Conservation (phyloP, 2,797 vertebrate genomes). For the Fringilla coelebs region DNA sequence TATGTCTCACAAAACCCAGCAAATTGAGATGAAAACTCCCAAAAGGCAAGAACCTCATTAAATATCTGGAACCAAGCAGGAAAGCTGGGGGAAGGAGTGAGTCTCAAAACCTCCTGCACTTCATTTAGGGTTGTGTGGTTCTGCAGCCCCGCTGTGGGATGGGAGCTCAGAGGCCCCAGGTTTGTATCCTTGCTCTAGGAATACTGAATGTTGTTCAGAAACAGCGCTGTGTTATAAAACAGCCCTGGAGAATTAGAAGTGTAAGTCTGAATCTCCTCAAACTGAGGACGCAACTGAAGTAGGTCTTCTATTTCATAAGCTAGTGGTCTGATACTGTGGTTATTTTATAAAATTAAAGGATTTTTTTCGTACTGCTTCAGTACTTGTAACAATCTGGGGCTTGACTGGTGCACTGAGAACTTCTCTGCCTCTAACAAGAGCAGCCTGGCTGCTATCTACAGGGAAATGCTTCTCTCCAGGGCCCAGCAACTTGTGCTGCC, state of each 20-base stretch:
- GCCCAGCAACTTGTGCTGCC: constrained; percentile 18
- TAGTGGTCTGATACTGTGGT: background rate
- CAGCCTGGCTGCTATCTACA: constrained; percentile 3
- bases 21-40: background rate
- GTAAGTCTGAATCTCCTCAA: background rate
- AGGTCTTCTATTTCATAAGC: constrained; percentile 29
- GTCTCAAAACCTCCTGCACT: background rate
- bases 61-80: background rate
- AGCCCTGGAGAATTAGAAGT: background rate
- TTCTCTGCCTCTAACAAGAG: constrained; percentile 23
- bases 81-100: background rate
- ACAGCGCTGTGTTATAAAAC: background rate
- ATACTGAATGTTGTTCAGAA: background rate
- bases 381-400: background rate
- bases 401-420: constrained; percentile 4
- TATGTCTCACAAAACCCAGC: background rate
- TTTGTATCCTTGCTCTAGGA: background rate
- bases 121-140: background rate
- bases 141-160: background rate
- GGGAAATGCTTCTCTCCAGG: constrained; percentile 30
- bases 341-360: constrained; percentile 23
- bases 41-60: background rate
- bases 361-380: background rate
- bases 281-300: constrained; percentile 2
- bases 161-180: background rate